These are phyloP conservation scores for Drosophila teissieri DNA, from an alignment of 1,140 invertebrate species.

Conservation along the genomic window DNA sequence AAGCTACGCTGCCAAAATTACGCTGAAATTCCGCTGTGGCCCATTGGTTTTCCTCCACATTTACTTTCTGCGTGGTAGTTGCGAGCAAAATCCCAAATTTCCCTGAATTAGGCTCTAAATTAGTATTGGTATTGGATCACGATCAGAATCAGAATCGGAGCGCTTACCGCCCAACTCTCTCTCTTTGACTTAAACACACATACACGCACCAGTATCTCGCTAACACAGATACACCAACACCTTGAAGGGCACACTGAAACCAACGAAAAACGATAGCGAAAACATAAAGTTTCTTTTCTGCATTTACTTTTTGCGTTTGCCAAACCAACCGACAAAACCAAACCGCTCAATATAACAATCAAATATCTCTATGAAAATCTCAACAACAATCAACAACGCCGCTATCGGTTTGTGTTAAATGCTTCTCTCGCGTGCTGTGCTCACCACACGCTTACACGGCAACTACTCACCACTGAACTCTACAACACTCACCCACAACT, in stretches of 20 bases:
- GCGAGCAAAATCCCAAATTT: constrained; percentile 57
- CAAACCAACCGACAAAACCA: constrained; percentile 54
- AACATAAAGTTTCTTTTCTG: constrained; percentile 80
- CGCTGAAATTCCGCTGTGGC: constrained; percentile 58
- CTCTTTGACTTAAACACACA: constrained; percentile 26
- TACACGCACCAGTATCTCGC: constrained; percentile 11
- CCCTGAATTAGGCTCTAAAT: constrained; percentile 49
- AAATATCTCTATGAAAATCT: constrained; percentile 37
- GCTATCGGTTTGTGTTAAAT: constrained; percentile 65
- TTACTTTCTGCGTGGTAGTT: constrained; percentile 43
- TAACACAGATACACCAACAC: constrained; percentile 32
- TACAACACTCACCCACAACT: constrained; percentile 24
- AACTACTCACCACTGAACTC: constrained; percentile 28
- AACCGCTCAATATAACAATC: constrained; percentile 15
- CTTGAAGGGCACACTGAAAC: constrained; percentile 45
- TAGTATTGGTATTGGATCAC: constrained; percentile 15
- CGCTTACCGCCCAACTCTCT: constrained; percentile 43
- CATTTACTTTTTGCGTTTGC: constrained; percentile 76
- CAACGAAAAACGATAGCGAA: constrained; percentile 60
- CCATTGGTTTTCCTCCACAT: constrained; percentile 25
- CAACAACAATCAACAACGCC: constrained; percentile 50
- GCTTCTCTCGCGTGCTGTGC: constrained; percentile 70
- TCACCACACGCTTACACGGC: constrained; percentile 56
- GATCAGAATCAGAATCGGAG: constrained; percentile 25
- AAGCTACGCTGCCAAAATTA: constrained; percentile 64